phyloP scores from a whole-genome alignment of 1,140 invertebrate species.

The Halyomorpha halys region DNA sequence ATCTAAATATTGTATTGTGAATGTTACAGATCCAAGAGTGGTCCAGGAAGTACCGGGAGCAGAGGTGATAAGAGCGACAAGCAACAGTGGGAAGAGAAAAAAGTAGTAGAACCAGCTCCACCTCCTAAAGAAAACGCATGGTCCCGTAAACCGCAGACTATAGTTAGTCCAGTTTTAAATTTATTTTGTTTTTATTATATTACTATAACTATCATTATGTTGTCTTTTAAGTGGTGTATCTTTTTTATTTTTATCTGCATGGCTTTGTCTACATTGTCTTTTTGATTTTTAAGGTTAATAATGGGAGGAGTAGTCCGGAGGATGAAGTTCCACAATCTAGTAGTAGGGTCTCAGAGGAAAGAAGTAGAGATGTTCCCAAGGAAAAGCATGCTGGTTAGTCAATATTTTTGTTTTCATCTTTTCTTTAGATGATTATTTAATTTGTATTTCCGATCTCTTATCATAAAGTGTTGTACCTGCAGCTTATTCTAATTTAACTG shows the following conservation, averaged over 20 bases:
- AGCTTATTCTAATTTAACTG: too few relatives aligned
- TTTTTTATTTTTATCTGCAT: too few relatives aligned
- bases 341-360: slow-evolving; percentile 4
- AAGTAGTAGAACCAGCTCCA: slow-evolving; percentile 29
- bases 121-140: slow-evolving; percentile 32
- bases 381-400: too few relatives aligned
- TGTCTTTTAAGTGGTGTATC: too few relatives aligned
- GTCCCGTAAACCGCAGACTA: slow-evolving; percentile 19
- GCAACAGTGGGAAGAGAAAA: slow-evolving; percentile 23
- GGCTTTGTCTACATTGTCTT: background rate
- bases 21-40: slow-evolving; percentile 3
- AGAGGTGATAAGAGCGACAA: background rate
- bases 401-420: too few relatives aligned
- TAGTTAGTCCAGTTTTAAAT: background rate
- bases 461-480: too few relatives aligned
- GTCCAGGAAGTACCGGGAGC: slow-evolving; percentile 2
- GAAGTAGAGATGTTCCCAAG: background rate
- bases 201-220: too few relatives aligned
- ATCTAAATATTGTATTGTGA: background rate
- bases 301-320: slow-evolving; percentile 21
- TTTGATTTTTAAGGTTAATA: slow-evolving; percentile 18
- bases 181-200: too few relatives aligned
- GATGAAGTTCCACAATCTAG: slow-evolving; percentile 12
- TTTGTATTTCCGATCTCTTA: too few relatives aligned
- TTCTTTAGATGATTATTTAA: too few relatives aligned